These are phyloP conservation scores for Hemiscyllium ocellatum DNA, from an alignment of 2,113 vertebrate species.

Conservation along the genomic window DNA sequence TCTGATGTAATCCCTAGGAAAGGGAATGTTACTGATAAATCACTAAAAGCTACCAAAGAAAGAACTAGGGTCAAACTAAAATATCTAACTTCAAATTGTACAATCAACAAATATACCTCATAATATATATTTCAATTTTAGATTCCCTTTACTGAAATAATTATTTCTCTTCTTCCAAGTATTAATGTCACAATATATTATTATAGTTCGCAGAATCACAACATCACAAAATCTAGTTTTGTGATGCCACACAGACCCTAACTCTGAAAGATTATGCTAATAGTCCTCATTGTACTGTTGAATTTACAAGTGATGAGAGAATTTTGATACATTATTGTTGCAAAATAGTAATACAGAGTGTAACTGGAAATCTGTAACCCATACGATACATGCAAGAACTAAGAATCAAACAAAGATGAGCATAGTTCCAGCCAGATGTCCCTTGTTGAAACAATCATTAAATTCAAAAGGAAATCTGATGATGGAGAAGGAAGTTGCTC, in stretches of 20 bases:
- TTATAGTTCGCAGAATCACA: not conserved
- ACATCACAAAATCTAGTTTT: not conserved
- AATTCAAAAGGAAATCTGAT: not conserved
- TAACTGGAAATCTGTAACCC: not conserved
- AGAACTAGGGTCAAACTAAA: not conserved
- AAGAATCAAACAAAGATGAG: not conserved
- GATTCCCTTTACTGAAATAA: not conserved
- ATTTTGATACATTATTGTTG: not conserved
- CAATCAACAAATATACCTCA: not conserved
- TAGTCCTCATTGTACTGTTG: not conserved
- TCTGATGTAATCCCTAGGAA: not conserved
- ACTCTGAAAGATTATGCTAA: not conserved
- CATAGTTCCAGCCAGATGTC: slow-evolving; percentile 2
- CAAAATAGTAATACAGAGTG: not conserved
- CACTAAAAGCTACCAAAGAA: not conserved
- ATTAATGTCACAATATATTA: not conserved
- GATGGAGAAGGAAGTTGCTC: not conserved
- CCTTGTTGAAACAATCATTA: not conserved
- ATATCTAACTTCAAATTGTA: not conserved
- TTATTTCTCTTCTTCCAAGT: not conserved
- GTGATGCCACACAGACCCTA: not conserved
- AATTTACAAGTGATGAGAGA: not conserved
- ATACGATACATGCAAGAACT: not conserved
- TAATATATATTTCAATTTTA: not conserved
- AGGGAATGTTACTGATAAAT: not conserved